Evolutionary conservation across 1,140 invertebrate species (phyloP), one percentile per base, ranked within the genome.

Genomic region (Drosophila fuyamai): DNA sequence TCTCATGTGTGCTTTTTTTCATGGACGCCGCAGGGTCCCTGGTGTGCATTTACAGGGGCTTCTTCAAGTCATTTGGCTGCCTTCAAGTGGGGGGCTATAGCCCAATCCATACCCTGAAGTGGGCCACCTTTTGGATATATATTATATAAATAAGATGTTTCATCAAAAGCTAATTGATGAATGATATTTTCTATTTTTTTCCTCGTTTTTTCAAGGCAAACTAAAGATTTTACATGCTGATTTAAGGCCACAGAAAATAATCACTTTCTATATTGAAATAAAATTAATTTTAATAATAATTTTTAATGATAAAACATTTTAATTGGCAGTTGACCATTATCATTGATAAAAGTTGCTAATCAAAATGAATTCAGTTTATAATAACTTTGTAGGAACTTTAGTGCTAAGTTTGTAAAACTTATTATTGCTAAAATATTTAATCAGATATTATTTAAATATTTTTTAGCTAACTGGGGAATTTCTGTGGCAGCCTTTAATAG

Each of bases 21-120:
- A 51, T 36, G 48, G 48, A 14, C 48, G 23, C 14, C 51, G 29
- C 12, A 27, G 35, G 50, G 76, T 88, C 83, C 79, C 83, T 68
- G 75, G 83, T 79, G 83, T 88, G 84, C 83, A 83, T 83, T 89
- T 83, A 76, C 61, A 50, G 48, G 38, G 66, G 61, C 66, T 88
- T 67, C 73, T 76, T 56, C 41, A 36, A 76, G 55, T 76, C 73
- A 76, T 76, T 76, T 74, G 70, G 29, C 70, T 53, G 46, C 32
- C 70, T 48, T 41, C 29, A 18, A 50, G 55, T 14, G 16, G 40
- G 18, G n/a, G 48, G 50, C 13, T 16, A 10, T 32, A 12, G 10
- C 13, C n/a, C 58, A 4, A 2, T 10, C n/a, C n/a, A 8, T 47
- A 10, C 9, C 53, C 53, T 7, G 9, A 9, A 38, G 16, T 36